A percentile compares a stretch with the other conserved stretches of the same genome.
Evolutionary conservation across 2,888 invertebrate species (phyloP).

Genomic region (Saturnia pavonia): DNA sequence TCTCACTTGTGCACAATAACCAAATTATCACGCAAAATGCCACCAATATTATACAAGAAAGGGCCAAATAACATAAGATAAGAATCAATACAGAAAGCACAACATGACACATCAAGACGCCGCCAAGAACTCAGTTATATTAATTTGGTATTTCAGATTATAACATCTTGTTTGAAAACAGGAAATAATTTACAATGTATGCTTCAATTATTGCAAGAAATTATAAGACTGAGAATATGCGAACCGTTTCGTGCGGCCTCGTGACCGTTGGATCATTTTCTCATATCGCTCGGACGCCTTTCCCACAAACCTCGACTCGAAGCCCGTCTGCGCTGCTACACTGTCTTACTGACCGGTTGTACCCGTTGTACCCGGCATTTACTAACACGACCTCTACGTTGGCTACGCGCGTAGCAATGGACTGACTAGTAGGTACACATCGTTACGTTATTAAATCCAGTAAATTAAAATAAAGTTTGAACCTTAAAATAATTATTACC

Average conservation of each 20-base stretch:
- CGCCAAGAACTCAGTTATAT: too few species aligned
- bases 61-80: too few species aligned
- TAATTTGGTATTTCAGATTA: neutral
- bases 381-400: conserved; percentile 32
- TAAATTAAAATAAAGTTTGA: neutral
- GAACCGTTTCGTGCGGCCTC: conserved; percentile 36
- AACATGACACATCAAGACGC: too few species aligned
- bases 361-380: conserved; percentile 31
- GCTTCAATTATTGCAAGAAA: neutral
- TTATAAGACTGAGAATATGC: conserved; percentile 19
- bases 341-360: conserved; percentile 55
- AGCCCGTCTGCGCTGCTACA: conserved; percentile 45
- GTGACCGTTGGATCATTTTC: conserved; percentile 62
- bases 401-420: conserved; percentile 19
- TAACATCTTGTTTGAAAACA: neutral
- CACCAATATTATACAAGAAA: too few species aligned
- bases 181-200: neutral
- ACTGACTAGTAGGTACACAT: conserved; percentile 34
- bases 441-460: neutral
- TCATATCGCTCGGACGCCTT: conserved; percentile 59
- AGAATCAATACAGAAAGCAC: too few species aligned
- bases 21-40: too few species aligned
- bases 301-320: conserved; percentile 59
- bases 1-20: too few species aligned
- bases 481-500: conserved; percentile 11